Percentiles rank a stretch among this genome's conserved stretches.
These are phyloP conservation scores for Tenualosa thibaudeaui DNA, from an alignment of 2,797 vertebrate genomes.

Conservation along the genomic window DNA sequence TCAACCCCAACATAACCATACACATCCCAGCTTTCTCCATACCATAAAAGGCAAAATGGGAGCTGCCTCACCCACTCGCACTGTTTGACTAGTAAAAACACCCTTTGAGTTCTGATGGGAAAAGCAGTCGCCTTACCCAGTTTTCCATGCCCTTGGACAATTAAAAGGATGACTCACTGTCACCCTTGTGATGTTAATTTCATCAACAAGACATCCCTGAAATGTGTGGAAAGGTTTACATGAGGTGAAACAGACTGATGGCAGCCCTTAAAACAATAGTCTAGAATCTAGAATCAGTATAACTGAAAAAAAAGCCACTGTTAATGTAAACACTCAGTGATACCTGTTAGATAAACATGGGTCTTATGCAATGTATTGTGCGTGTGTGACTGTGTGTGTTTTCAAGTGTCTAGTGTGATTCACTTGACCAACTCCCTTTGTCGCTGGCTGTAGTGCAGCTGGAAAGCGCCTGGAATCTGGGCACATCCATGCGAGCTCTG, in stretches of 20 bases:
- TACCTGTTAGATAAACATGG: not conserved
- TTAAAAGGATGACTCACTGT: conserved; percentile 22
- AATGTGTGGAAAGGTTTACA: not conserved
- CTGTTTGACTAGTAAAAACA: conserved; percentile 19
- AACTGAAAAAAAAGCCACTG: not conserved
- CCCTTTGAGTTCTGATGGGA: conserved; percentile 21
- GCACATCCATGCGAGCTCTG: conserved; percentile 36
- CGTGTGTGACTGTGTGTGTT: not conserved
- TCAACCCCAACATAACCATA: conserved; percentile 6
- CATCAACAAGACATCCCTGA: conserved; percentile 1
- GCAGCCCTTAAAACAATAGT: not conserved
- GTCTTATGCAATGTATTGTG: not conserved
- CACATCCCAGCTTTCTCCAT: not conserved
- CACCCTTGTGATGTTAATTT: conserved; percentile 8
- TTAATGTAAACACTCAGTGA: not conserved
- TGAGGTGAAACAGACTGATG: not conserved
- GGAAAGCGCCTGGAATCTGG: conserved; percentile 19
- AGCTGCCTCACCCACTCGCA: not conserved
- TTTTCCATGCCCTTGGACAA: conserved; percentile 4
- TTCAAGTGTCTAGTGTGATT: not conserved
- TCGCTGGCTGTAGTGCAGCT: not conserved
- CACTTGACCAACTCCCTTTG: conserved; percentile 5
- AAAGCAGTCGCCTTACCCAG: not conserved
- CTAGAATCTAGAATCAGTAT: not conserved
- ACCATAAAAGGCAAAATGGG: conserved; percentile 22